Base-by-base conservation (phyloP, 2,797 vertebrate species). In the Masticophis lateralis region DNA sequence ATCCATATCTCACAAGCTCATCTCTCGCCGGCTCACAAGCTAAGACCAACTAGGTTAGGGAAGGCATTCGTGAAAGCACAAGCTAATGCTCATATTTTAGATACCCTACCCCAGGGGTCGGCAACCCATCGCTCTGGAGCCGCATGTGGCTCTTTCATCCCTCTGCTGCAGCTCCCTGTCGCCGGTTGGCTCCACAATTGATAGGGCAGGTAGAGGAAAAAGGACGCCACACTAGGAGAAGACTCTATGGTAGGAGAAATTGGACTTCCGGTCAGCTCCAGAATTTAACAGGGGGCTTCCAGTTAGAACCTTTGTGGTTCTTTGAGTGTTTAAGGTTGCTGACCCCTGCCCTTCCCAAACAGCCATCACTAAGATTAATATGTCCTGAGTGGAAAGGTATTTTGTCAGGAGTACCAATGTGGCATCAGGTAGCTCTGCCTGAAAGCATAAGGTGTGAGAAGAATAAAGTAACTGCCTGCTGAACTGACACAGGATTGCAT, bases 381-480 rank as follows among this genome's bases (percentile, higher is more conserved):
- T 18, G 5, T 25, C 57, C 25, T 0, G 59, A 53, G 87, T 16
- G 57, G 89, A 92, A 94, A 74, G 88, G 92, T 93, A 89, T 95
- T 51, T 25, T 47, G 74, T 32, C 25, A 95, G 91, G 53, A 43
- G 51, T 20, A n/a, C 53, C 10, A 92, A 88, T 79, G 94, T 89
- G 91, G 56, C 94, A 91, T 91, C n/a, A 91, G 79, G 86, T 93
- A 91, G 61, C 92, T 88, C 91, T 53, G 60, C 90, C 63, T 91
- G 88, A 93, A 92, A 91, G 88, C 51, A 86, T 22, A 83, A 27
- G 1, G 4, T 51, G 37, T 32, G 66, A 32, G 93, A 90, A 92
- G 93, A 95, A 92, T 91, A 93, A 91, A 92, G 91, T 25, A 88
- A 92, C 92, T 95, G 25, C 94, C 25, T 92, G 79, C 14, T 88